Evolutionary conservation across 2,113 vertebrate genomes (phyloP).

Genomic region (Butastur rufipennis): DNA sequence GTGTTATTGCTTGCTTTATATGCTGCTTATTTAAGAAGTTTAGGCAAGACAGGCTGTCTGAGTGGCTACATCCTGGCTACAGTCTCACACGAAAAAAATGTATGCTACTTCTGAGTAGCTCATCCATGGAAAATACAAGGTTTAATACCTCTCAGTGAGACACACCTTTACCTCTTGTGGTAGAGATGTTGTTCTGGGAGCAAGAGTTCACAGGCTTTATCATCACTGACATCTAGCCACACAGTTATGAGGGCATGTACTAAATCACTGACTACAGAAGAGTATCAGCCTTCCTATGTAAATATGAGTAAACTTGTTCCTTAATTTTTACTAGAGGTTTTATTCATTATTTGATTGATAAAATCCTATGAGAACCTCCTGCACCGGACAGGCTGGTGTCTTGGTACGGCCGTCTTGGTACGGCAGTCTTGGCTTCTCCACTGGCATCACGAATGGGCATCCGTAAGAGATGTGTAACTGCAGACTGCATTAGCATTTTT

Average conservation of each 20-base stretch:
- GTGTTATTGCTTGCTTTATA: neutral
- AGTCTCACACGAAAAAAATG: neutral
- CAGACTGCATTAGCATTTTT: neutral
- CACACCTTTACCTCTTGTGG: neutral
- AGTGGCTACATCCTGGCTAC: neutral
- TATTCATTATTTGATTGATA: neutral
- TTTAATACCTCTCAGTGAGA: neutral
- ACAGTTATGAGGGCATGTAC: neutral
- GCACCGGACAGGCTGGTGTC: neutral
- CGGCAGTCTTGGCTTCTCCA: neutral
- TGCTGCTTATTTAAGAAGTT: neutral
- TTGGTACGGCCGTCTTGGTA: neutral
- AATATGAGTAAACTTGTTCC: neutral
- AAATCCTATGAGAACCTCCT: neutral
- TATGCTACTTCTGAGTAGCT: neutral
- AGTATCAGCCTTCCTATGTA: neutral
- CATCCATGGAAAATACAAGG: neutral
- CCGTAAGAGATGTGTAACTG: fast-evolving
- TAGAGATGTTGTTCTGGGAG: neutral
- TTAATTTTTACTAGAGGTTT: neutral
- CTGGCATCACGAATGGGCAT: neutral
- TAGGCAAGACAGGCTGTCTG: neutral
- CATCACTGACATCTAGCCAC: neutral
- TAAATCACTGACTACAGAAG: neutral
- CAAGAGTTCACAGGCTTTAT: neutral